Conservation (phyloP, 2,113 vertebrate species). For the Zingel zingel region DNA sequence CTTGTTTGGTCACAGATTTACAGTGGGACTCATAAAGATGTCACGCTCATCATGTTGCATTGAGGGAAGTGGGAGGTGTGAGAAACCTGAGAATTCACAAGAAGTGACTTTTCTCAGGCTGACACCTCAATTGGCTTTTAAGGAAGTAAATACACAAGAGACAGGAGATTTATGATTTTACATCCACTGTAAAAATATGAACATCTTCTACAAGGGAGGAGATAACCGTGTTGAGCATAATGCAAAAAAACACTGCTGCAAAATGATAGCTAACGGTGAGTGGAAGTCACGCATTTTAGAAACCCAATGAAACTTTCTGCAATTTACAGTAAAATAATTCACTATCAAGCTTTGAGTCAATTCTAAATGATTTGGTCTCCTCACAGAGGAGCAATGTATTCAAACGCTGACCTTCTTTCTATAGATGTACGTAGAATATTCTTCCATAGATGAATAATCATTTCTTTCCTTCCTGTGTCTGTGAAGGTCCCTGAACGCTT, state of each 20-base stretch:
- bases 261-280: not conserved
- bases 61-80: slow-evolving; percentile 62
- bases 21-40: slow-evolving; percentile 75
- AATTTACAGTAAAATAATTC: not conserved
- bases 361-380: not conserved
- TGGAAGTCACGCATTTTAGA: not conserved
- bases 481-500: slow-evolving; percentile 97
- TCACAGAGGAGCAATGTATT: not conserved
- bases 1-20: slow-evolving; percentile 70
- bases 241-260: not conserved
- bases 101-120: slow-evolving; percentile 74
- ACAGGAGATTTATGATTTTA: slow-evolving; percentile 66
- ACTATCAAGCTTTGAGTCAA: not conserved
- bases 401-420: not conserved
- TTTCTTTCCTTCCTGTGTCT: slow-evolving; percentile 84
- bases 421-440: not conserved
- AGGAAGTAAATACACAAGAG: slow-evolving; percentile 63
- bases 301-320: not conserved
- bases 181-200: slow-evolving; percentile 53
- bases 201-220: not conserved
- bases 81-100: slow-evolving; percentile 73
- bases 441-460: slow-evolving; percentile 12
- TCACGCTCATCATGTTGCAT: slow-evolving; percentile 45
- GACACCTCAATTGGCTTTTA: slow-evolving; percentile 54
- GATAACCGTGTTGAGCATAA: not conserved